Conservation (phyloP, 2,113 vertebrate genomes). For the Microcebus griseorufus region DNA sequence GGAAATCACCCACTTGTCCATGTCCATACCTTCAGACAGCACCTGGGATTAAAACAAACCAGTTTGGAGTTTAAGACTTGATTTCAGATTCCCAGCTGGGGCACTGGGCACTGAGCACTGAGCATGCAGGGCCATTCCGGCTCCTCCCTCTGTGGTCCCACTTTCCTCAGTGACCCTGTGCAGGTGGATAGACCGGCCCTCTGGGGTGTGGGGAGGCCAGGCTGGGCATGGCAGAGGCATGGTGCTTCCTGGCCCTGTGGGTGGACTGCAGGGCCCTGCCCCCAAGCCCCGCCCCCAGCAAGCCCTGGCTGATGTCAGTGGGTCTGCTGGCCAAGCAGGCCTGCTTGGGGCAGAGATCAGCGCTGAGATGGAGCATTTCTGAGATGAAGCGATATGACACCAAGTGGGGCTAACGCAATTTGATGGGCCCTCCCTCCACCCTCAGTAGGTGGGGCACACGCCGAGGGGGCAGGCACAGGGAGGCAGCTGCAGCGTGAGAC, state of each 20-base stretch:
- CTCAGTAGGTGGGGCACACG: neutral
- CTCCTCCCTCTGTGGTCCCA: neutral
- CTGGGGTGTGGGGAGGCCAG: neutral
- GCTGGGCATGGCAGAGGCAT: neutral
- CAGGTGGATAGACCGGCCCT: neutral
- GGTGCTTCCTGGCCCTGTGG: neutral
- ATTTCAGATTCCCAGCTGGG: neutral
- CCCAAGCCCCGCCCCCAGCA: neutral
- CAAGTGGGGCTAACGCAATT: neutral
- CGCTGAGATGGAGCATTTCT: neutral
- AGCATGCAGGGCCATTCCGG: neutral
- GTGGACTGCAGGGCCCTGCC: neutral
- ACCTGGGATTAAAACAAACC: neutral
- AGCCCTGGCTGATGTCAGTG: constrained; percentile 47
- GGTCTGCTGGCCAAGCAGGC: neutral
- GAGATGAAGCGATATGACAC: neutral
- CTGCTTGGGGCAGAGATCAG: neutral
- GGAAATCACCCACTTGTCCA: neutral
- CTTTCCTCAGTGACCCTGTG: neutral
- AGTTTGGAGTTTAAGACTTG: neutral
- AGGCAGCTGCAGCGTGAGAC: neutral
- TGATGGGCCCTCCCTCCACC: neutral
- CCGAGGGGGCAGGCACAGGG: neutral
- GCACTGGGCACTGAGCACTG: neutral
- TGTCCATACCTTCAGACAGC: neutral